Conservation (phyloP, 2,113 vertebrate genomes). For the Noctilio leporinus region DNA sequence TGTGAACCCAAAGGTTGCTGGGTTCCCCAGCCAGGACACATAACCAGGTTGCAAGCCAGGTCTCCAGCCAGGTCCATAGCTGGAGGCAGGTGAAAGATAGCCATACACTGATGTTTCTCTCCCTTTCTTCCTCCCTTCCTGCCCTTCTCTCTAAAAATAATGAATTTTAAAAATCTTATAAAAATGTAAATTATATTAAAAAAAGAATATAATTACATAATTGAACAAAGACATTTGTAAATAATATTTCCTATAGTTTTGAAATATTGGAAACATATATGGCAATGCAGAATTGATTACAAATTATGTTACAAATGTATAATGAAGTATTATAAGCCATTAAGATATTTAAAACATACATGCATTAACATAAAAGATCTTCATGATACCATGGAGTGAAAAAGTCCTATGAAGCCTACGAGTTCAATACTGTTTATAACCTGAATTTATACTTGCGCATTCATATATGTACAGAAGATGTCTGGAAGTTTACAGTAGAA, state of each 20-base stretch:
- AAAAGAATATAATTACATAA: not conserved
- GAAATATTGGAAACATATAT: not conserved
- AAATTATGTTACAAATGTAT: not conserved
- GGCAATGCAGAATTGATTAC: not conserved
- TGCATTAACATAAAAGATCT: not conserved
- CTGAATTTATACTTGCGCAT: not conserved
- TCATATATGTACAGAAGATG: not conserved
- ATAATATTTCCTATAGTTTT: conserved; percentile 16
- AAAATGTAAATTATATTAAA: too few species aligned
- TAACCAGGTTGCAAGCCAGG: too few species aligned
- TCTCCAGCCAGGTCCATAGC: too few species aligned
- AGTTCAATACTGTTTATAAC: not conserved
- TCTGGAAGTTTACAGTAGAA: not conserved
- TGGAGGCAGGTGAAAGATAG: too few species aligned
- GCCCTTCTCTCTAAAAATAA: not conserved
- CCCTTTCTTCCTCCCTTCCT: too few species aligned
- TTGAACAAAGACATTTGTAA: not conserved
- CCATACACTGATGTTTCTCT: too few species aligned
- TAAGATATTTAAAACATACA: not conserved
- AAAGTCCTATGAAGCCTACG: not conserved
- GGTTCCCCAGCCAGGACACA: too few species aligned
- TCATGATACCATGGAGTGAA: not conserved
- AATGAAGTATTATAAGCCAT: not conserved
- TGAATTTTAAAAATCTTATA: not conserved
- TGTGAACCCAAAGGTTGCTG: too few species aligned